Evolutionary conservation across 2,888 invertebrate genomes (phyloP), one percentile per base, ranked within the genome.

Genomic region (Cephalotes varians): DNA sequence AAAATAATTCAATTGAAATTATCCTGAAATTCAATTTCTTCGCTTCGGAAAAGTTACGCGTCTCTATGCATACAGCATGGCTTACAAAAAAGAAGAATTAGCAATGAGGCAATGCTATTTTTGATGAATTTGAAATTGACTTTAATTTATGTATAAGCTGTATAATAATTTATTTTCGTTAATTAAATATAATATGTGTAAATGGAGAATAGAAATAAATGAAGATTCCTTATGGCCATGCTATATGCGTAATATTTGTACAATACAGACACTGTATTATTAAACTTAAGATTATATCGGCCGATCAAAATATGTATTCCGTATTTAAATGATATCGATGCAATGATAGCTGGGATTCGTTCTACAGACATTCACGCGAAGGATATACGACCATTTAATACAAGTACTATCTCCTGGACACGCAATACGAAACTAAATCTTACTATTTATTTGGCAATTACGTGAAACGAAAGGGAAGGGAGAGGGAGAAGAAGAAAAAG

Each of bases 371-470:
- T n/a, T 40, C 28, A 44, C 56, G 69, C 56, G 56, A 69, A 54
- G 77, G 37, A 67, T 67, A 15, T 54, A 21, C 21, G 15, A 77
- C 12, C 21, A 21, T 77, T 77, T 34, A 77, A 69, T 69, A 67
- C 67, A 21, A 21, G 6, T 40, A 67, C 9, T 51, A 28, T 28
- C 7, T 56, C 7, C 21, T 54, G 56, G 34, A 69, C 54, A 28
- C 67, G 9, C 40, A 6, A 44, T 12, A 51, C 31, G 12, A 58
- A 3, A 56, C 2, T 79, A 79, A 67, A 69, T 6, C 0, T 21
- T 77, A 76, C n/a, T 44, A 54, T 44, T 71, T 71, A 79, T 79
- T 79, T 79, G 77, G 77, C 77, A 69, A 79, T 79, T 71, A 34
- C 21, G 40, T 56, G 56, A 79, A 79, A 12, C 49, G 12, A 67